Conservation (phyloP, 2,113 vertebrate species). For the Peromyscus californicus region DNA sequence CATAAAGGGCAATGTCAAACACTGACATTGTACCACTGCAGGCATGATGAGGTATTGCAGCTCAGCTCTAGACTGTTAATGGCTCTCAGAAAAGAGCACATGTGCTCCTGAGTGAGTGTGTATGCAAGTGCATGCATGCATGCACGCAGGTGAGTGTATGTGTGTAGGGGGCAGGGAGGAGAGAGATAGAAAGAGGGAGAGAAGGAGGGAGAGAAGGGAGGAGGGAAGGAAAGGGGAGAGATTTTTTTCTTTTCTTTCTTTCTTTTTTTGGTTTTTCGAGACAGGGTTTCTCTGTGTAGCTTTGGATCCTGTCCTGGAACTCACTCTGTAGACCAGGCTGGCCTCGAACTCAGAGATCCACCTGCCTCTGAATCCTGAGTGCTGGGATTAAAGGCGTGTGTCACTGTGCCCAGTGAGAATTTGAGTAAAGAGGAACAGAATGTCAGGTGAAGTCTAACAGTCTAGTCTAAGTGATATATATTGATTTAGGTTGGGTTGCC, state of each 20-base stretch:
- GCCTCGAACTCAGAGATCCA: no score
- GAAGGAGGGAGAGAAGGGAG: neutral
- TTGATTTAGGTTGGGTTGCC: neutral
- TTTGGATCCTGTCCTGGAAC: no score
- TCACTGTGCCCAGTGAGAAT: no score
- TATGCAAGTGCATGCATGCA: neutral
- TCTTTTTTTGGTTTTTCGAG: no score
- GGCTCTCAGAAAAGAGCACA: neutral
- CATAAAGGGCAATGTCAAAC: neutral
- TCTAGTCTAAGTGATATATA: neutral
- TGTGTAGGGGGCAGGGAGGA: neutral
- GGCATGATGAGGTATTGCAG: neutral
- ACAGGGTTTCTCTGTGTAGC: no score
- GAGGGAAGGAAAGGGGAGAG: neutral
- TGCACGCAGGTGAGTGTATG: neutral
- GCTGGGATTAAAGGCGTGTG: no score
- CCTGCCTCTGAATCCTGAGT: no score
- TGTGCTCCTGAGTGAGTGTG: neutral
- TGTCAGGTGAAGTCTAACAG: neutral
- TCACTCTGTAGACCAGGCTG: no score
- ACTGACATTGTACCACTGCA: neutral
- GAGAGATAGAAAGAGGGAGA: no score
- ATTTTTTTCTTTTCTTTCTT: no score
- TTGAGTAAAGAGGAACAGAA: neutral
- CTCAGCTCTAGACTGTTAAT: neutral